Base-by-base conservation (phyloP, 2,888 invertebrate species). In the Hololepta plana region DNA sequence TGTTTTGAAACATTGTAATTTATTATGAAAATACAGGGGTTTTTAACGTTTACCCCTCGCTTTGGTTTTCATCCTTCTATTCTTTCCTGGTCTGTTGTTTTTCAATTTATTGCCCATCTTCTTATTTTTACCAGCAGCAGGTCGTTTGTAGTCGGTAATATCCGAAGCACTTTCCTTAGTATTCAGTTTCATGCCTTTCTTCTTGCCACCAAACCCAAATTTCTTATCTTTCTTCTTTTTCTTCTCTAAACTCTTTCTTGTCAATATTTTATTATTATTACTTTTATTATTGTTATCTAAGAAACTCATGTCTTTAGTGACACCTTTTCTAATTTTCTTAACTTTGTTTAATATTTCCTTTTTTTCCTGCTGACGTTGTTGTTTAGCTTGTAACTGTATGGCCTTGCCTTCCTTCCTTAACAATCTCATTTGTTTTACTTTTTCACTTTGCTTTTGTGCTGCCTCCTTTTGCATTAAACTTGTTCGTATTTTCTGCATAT, bases 141-240 rank as follows among this genome's bases (percentile, higher is more conserved):
- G 35, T 35, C 42, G 48, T 29, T 32, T 46, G 28, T 55, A 61
- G 16, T 71, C 72, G 9, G 67, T 67, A 42, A 72, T 62, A 45
- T 73, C 69, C 15, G 66, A 67, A 1, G 73, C 60, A 36, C 88
- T 90, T 1, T 80, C 71, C 37, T 70, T 73, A 0, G 85, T 87
- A 46, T 96, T 96, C 23, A 67, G 57, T 51, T 96, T 96, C 0
- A 67, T 63, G 0, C 90, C 80, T 44, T 79, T 77, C 59, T 96
- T 96, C 49, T 87, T 88, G 1, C 95, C 95, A 15, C 96, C 95
- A 55, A 81, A 91, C 1, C 96, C 95, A 56, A 77, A 96, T 50
- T 82, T 90, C 30, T 73, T 64, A 47, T 90, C 75, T 46, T 82
- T 85, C 43, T 62, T 59, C 34, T 70, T 64, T 35, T 76, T 60